A percentile compares a stretch with the other conserved stretches of the same genome.
These are phyloP conservation scores for Ptilodon capucinus DNA, from an alignment of 2,888 invertebrate species.

Conservation along the genomic window DNA sequence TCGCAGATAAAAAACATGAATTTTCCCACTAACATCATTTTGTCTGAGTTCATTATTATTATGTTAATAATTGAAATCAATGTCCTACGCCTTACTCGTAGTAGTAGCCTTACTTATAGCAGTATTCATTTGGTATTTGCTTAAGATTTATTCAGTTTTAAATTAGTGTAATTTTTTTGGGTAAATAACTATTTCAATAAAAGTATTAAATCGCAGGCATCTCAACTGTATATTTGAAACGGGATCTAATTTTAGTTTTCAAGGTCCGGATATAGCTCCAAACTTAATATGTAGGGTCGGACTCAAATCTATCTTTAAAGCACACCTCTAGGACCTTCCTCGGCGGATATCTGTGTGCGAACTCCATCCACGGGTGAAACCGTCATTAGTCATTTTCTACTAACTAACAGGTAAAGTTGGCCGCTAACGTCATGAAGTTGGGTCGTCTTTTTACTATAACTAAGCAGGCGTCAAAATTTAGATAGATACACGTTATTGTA, in stretches of 20 bases:
- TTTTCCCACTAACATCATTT: no score
- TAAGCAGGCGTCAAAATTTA: conserved; percentile 1
- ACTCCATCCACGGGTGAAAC: conserved; percentile 32
- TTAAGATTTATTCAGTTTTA: no score
- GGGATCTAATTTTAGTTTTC: not conserved
- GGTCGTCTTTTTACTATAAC: conserved; percentile 1
- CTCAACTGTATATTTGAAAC: not conserved
- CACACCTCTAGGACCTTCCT: conserved; percentile 16
- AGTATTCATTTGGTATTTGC: no score
- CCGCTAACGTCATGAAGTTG: conserved; percentile 27
- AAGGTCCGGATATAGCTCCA: not conserved
- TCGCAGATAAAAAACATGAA: no score
- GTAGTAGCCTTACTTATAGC: no score
- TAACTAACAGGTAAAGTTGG: conserved; percentile 35
- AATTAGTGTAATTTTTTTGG: no score
- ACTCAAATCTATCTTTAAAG: conserved; percentile 1
- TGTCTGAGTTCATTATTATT: no score
- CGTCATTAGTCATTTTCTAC: conserved; percentile 41
- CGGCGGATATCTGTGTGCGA: conserved; percentile 23
- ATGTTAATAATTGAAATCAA: no score
- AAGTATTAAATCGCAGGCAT: no score
- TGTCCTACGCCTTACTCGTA: no score
- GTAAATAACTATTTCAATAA: no score
- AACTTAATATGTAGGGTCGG: not conserved
- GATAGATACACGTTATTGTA: not conserved